Evolutionary conservation across 2,797 vertebrate genomes (phyloP).

Genomic region (Amphiprion clarkii): DNA sequence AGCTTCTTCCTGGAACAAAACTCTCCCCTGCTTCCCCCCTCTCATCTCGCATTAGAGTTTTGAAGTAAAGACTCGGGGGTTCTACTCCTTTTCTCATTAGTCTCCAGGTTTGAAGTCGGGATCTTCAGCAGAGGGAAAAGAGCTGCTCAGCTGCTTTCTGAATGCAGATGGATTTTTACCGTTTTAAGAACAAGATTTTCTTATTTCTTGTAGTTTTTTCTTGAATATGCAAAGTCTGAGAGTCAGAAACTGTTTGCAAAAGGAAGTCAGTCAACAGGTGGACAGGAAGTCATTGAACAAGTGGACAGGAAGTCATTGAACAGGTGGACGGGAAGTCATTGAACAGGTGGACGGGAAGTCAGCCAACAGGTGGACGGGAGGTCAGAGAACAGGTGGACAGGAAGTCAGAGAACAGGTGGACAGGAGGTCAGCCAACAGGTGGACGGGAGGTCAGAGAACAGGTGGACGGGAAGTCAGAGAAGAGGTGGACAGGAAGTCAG

Average conservation of each 20-base stretch:
- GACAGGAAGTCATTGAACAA: too few relatives aligned
- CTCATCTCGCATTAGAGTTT: constrained; percentile 35
- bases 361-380: too few relatives aligned
- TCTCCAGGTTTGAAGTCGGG: constrained; percentile 32
- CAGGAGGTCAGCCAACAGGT: too few relatives aligned
- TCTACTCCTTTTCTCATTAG: constrained; percentile 36
- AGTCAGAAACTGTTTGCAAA: background rate
- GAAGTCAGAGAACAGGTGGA: too few relatives aligned
- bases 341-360: too few relatives aligned
- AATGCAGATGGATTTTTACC: constrained; percentile 18
- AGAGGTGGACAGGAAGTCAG: too few relatives aligned
- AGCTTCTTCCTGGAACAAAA: constrained; percentile 33
- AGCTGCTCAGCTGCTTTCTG: constrained; percentile 4
- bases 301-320: too few relatives aligned
- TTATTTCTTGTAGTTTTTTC: background rate
- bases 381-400: too few relatives aligned
- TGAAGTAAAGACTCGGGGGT: constrained; percentile 37
- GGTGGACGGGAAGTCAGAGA: too few relatives aligned
- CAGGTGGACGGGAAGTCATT: too few relatives aligned
- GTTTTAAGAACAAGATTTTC: background rate
- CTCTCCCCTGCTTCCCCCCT: background rate
- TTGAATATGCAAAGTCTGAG: background rate
- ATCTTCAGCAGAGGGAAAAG: constrained; percentile 10
- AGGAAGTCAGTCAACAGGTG: too few relatives aligned
- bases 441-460: too few relatives aligned